Conservation (phyloP, 2,113 vertebrate genomes). For the Synchiropus splendidus region DNA sequence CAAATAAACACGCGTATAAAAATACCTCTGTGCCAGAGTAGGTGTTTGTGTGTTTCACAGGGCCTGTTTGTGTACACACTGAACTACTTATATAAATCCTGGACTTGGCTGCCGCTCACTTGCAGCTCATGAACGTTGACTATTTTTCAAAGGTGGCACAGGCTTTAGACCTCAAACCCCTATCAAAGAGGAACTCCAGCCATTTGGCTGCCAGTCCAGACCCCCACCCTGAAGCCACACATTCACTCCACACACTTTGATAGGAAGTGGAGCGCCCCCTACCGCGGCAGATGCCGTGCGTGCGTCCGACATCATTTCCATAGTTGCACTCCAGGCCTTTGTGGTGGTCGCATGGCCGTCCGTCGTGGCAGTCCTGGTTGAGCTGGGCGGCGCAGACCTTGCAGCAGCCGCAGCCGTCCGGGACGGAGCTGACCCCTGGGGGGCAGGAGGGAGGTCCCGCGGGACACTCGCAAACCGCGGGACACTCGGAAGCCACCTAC, state of each 20-base stretch:
- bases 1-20: slow-evolving; percentile 52
- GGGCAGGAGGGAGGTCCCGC: slow-evolving; percentile 49
- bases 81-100: slow-evolving; percentile 45
- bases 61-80: slow-evolving; percentile 50
- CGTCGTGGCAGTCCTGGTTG: slow-evolving; percentile 69
- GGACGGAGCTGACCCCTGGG: slow-evolving; percentile 59
- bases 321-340: slow-evolving; percentile 77
- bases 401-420: slow-evolving; percentile 72
- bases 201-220: slow-evolving; percentile 34
- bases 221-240: slow-evolving; percentile 57
- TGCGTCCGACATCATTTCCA: slow-evolving; percentile 64
- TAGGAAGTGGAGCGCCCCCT: slow-evolving; percentile 9
- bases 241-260: slow-evolving; percentile 27
- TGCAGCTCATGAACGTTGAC: slow-evolving; percentile 51
- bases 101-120: slow-evolving; percentile 37
- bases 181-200: slow-evolving; percentile 55
- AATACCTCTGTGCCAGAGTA: slow-evolving; percentile 42
- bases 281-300: slow-evolving; percentile 75
- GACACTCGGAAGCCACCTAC: slow-evolving; percentile 54
- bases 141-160: slow-evolving; percentile 39
- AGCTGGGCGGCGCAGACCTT: slow-evolving; percentile 75
- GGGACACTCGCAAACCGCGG: slow-evolving; percentile 49
- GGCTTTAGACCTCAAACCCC: slow-evolving; percentile 34
- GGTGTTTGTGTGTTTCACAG: slow-evolving; percentile 26
- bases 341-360: slow-evolving; percentile 70